Evolutionary conservation across 2,888 invertebrate genomes (phyloP).

Genomic region (Diaprepes abbreviatus): DNA sequence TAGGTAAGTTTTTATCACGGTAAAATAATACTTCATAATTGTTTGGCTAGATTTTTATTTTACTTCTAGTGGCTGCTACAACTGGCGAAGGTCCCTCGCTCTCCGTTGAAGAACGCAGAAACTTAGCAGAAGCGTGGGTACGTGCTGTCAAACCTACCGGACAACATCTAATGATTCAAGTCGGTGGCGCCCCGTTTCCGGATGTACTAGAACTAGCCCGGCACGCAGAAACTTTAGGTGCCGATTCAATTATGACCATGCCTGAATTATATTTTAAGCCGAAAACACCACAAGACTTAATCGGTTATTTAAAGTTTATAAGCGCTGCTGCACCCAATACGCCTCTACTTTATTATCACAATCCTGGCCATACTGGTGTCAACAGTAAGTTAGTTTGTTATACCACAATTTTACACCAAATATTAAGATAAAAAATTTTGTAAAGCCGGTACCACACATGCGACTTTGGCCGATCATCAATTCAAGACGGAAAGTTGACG

Average conservation of each 20-base stretch:
- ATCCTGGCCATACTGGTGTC: conserved; percentile 80
- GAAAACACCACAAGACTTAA: conserved; percentile 71
- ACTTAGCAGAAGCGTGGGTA: conserved; percentile 76
- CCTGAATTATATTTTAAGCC: conserved; percentile 86
- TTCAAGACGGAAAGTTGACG: too few relatives aligned
- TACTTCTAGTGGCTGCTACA: conserved; percentile 80
- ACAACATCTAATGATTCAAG: conserved; percentile 78
- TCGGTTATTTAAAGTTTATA: conserved; percentile 77
- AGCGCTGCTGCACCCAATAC: conserved; percentile 67
- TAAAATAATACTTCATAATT: background rate
- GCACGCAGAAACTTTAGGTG: conserved; percentile 77
- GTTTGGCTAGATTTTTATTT: background rate
- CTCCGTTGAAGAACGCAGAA: conserved; percentile 77
- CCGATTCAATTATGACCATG: conserved; percentile 78
- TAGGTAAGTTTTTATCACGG: conserved; percentile 71
- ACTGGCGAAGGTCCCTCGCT: conserved; percentile 82
- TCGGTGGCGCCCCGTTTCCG: conserved; percentile 78
- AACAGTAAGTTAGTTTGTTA: conserved; percentile 82
- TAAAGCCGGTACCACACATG: too few relatives aligned
- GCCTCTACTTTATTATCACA: conserved; percentile 88
- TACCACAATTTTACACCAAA: too few relatives aligned
- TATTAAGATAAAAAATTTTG: too few relatives aligned
- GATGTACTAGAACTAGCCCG: conserved; percentile 78
- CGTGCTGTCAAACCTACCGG: conserved; percentile 70
- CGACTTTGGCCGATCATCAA: too few relatives aligned